Evolutionary conservation across 2,113 vertebrate genomes (phyloP).

Genomic region (Malurus elegans): DNA sequence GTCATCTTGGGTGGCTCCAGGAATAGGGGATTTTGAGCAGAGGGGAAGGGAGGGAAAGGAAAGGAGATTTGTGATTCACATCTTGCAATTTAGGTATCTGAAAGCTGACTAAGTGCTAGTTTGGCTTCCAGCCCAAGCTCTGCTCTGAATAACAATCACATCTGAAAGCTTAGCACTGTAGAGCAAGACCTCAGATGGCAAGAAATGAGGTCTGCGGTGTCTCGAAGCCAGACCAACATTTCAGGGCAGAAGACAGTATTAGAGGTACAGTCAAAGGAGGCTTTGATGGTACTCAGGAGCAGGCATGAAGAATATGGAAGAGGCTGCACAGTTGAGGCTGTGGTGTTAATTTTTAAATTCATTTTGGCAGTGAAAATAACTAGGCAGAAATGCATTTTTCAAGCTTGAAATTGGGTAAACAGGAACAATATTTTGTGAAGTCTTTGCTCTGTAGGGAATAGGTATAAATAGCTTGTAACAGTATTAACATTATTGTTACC

Average conservation of each 20-base stretch:
- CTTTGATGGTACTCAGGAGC: neutral
- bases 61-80: neutral
- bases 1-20: neutral
- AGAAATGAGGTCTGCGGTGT: neutral
- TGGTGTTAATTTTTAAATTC: neutral
- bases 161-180: neutral
- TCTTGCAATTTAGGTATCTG: neutral
- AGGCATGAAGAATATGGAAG: neutral
- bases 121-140: conserved; percentile 2
- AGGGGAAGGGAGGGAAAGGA: neutral
- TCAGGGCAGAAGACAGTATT: neutral
- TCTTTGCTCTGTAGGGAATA: neutral
- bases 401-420: neutral
- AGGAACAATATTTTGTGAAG: neutral
- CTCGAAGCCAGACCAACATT: neutral
- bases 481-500: neutral
- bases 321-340: neutral
- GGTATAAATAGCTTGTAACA: neutral
- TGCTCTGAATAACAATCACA: neutral
- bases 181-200: neutral
- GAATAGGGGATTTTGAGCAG: neutral
- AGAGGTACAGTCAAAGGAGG: neutral
- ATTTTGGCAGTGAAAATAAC: neutral
- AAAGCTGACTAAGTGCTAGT: conserved; percentile 12
- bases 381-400: neutral